Conservation (phyloP, 2,888 invertebrate genomes). For the Volucella zonaria region DNA sequence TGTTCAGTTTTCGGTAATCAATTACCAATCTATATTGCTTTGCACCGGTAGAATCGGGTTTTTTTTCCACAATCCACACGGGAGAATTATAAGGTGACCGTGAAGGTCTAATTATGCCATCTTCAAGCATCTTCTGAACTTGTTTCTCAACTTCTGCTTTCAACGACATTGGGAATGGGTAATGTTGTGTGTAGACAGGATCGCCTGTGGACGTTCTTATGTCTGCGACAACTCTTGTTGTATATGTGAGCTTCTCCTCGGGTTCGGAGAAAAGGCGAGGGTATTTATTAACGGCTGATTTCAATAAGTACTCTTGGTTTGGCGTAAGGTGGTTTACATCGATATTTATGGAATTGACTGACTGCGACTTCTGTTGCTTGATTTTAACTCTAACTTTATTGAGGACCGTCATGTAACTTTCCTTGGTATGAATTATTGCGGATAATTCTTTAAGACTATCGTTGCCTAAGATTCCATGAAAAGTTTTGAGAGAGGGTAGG, state of each 20-base stretch:
- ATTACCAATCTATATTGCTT: background rate
- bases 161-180: background rate
- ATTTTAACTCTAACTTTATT: slow-evolving; percentile 2
- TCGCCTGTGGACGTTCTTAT: slow-evolving; percentile 21
- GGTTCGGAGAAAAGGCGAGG: slow-evolving; percentile 15
- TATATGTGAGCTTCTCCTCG: slow-evolving; percentile 11
- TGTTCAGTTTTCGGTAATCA: no score
- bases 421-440: no score
- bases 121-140: background rate
- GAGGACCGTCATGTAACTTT: slow-evolving; percentile 4
- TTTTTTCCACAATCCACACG: background rate
- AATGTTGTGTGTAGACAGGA: slow-evolving; percentile 9
- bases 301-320: background rate
- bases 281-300: slow-evolving; percentile 3
- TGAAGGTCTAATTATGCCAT: slow-evolving; percentile 16
- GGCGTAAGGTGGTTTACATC: background rate
- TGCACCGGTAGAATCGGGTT: background rate
- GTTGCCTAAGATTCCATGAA: no score
- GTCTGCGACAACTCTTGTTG: slow-evolving; percentile 6
- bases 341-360: background rate
- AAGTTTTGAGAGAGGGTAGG: background rate
- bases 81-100: no score
- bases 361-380: no score
- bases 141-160: slow-evolving; percentile 16
- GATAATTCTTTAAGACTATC: no score